Conservation (phyloP, 2,113 vertebrate genomes). For the Orthochromis indermauri region DNA sequence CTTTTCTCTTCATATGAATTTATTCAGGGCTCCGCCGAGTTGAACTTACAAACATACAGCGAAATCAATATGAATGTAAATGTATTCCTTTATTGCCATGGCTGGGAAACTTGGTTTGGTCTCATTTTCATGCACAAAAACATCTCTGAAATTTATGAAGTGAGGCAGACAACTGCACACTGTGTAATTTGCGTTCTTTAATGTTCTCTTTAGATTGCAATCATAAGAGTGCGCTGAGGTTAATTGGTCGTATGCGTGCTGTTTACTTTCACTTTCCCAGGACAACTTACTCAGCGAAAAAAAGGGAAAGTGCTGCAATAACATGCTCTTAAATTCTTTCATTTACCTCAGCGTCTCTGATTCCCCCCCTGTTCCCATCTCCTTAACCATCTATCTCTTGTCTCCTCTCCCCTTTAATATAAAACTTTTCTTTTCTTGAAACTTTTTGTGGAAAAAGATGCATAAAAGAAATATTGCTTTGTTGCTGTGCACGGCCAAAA, state of each 20-base stretch:
- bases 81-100: neutral
- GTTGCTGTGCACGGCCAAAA: neutral
- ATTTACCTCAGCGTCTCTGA: neutral
- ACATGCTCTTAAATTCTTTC: neutral
- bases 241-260: neutral
- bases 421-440: neutral
- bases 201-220: neutral
- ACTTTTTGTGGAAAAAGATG: neutral
- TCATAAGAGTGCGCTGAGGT: neutral
- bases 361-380: neutral
- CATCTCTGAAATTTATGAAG: neutral
- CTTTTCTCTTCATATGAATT: neutral
- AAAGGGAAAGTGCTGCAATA: neutral
- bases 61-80: neutral
- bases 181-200: neutral
- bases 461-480: neutral
- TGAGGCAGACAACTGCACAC: neutral
- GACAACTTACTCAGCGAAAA: neutral
- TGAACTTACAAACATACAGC: neutral
- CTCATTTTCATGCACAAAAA: conserved; percentile 5
- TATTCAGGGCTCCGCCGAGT: neutral
- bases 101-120: neutral
- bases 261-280: neutral
- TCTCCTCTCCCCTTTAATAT: neutral
- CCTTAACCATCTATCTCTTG: too few relatives aligned